Base-by-base conservation (phyloP, 1,140 invertebrate species). In the Apis cerana region DNA sequence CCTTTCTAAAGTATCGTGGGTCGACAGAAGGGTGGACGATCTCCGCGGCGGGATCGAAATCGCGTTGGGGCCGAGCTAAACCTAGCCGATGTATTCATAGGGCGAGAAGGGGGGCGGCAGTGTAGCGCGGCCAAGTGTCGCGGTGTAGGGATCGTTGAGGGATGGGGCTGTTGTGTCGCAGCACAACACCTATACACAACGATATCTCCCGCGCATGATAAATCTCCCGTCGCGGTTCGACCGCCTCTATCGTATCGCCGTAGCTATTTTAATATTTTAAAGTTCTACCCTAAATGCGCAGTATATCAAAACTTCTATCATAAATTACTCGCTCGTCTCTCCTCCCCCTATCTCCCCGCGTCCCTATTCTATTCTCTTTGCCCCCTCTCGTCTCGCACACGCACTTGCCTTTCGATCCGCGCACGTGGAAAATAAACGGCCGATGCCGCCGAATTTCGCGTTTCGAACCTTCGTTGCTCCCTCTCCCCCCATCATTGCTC, bases 191-290 rank as follows among this genome's bases (percentile, higher is more conserved):
- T 82, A 72, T 78, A 77, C 64, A 80, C 48, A 56, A 80, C 80
- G 77, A 75, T 89, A 89, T 89, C 87, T 86, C 72, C 58, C 69
- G 80, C 82, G 81, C 80, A 82, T 91, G 90, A 91, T 91, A 91
- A 91, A 91, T 91, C 89, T 90, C 79, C 89, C 89, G 84, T 85
- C 87, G 89, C 82, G 87, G 87, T 90, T 90, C 88, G 72, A 86
- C 86, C 88, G 88, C 88, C 85, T 88, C 81, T 85, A 86, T 91
- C 86, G 88, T 87, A 89, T 88, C 85, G 84, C 87, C 84, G 68
- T 84, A 85, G 88, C 88, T 90, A 91, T 91, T 91, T 91, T 91
- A 91, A 91, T 91, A 91, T 91, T 91, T 91, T 91, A 91, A 91
- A 91, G 82, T 91, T 90, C 84, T 85, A 88, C 88, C 90, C 88